Conservation (phyloP, 2,797 vertebrate genomes). For the Micrastur ruficollis region DNA sequence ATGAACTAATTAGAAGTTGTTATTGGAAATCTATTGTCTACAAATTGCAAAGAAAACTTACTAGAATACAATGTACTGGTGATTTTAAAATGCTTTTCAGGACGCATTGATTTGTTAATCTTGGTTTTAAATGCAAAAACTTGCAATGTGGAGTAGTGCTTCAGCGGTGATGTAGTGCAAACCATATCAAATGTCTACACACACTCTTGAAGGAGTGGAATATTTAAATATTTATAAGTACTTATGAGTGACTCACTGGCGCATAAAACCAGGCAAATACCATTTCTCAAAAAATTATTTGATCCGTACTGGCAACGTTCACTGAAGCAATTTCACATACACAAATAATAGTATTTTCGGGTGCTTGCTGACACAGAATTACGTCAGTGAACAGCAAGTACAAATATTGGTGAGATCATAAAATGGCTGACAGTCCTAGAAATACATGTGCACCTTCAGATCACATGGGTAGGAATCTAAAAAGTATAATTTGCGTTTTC, state of each 20-base stretch:
- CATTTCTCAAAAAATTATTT: neutral
- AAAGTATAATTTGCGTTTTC: neutral
- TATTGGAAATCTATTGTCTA: slow-evolving; percentile 72
- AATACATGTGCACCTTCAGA: neutral
- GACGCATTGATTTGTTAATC: neutral
- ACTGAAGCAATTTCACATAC: neutral
- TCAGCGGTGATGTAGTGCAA: neutral
- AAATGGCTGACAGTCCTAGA: neutral
- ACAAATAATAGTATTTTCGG: neutral
- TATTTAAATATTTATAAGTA: slow-evolving; percentile 55
- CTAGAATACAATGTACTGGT: neutral
- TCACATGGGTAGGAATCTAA: neutral
- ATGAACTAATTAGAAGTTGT: slow-evolving; percentile 72
- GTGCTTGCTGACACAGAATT: neutral
- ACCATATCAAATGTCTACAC: neutral
- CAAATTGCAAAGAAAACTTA: slow-evolving; percentile 69
- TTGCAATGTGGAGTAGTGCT: neutral
- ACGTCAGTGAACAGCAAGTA: neutral
- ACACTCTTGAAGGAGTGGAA: neutral
- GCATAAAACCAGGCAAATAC: slow-evolving; percentile 2
- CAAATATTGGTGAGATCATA: neutral
- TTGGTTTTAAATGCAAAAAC: neutral
- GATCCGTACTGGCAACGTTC: neutral
- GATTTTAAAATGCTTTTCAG: neutral
- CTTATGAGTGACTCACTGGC: neutral